These are phyloP conservation scores for Platyscapa corneri DNA, from an alignment of 1,140 invertebrate genomes.

Conservation along the genomic window DNA sequence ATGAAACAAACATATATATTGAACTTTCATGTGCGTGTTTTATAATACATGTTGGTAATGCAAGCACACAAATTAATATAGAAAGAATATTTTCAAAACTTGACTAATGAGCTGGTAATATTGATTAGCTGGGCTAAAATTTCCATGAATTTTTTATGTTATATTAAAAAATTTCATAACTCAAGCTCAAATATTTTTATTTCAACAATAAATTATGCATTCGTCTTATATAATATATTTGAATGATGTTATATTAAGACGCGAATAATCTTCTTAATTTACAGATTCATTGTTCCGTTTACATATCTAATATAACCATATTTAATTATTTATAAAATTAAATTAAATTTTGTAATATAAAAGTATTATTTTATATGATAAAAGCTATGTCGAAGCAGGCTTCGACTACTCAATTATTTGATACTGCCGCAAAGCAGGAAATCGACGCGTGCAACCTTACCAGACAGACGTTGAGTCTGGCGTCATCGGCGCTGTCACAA, in stretches of 20 bases:
- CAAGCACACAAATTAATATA: slow-evolving; percentile 45
- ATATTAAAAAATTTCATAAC: neutral
- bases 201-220: neutral
- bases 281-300: neutral
- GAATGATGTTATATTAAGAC: neutral
- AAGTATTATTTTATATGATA: neutral
- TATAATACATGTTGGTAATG: slow-evolving; percentile 53
- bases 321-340: too few relatives aligned
- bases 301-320: too few relatives aligned
- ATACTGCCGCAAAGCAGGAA: slow-evolving; percentile 44
- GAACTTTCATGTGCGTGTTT: slow-evolving; percentile 55
- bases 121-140: neutral
- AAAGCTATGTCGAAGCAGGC: neutral
- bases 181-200: neutral
- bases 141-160: neutral
- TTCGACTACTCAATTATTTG: slow-evolving; percentile 31
- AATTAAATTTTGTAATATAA: too few relatives aligned
- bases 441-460: slow-evolving; percentile 41
- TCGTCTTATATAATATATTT: neutral
- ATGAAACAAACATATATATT: slow-evolving; percentile 55
- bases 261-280: neutral
- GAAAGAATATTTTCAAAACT: slow-evolving; percentile 46
- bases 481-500: slow-evolving; percentile 58
- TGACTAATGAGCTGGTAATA: neutral
- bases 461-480: slow-evolving; percentile 44